Evolutionary conservation across 2,797 vertebrate genomes (phyloP).

Genomic region (Chloroceryle amazona): DNA sequence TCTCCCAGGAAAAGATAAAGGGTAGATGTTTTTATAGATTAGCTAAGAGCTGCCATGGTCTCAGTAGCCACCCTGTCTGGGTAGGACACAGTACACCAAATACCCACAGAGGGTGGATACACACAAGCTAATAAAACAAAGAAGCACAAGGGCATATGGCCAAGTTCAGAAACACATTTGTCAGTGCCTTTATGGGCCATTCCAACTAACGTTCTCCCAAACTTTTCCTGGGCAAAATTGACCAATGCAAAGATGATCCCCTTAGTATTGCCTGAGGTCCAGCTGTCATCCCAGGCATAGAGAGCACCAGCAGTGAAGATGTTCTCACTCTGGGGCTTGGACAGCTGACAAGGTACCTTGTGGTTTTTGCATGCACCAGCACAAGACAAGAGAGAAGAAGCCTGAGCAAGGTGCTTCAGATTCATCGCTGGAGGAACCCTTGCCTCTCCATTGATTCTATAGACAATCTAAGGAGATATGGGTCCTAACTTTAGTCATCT

Average conservation of each 20-base stretch:
- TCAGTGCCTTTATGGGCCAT: accelerated
- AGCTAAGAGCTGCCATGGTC: background rate
- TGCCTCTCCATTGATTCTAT: background rate
- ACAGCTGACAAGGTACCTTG: background rate
- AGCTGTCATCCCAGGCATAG: background rate
- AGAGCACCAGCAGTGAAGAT: background rate
- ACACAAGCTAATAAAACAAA: too few species aligned
- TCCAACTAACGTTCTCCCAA: background rate
- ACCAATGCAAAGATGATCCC: background rate
- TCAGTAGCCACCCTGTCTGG: accelerated
- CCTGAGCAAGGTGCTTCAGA: background rate
- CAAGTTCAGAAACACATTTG: accelerated
- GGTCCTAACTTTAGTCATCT: background rate
- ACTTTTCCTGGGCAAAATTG: background rate
- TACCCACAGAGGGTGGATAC: too few species aligned
- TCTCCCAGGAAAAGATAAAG: background rate
- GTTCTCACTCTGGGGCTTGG: background rate
- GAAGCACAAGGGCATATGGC: background rate
- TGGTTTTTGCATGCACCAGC: accelerated
- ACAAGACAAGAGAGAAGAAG: background rate
- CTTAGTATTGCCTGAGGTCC: background rate
- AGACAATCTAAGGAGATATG: background rate
- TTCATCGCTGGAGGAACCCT: background rate
- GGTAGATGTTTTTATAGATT: background rate
- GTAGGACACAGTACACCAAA: background rate